These are phyloP conservation scores for Gallinago media DNA, from an alignment of 2,113 vertebrate species.

Conservation along the genomic window DNA sequence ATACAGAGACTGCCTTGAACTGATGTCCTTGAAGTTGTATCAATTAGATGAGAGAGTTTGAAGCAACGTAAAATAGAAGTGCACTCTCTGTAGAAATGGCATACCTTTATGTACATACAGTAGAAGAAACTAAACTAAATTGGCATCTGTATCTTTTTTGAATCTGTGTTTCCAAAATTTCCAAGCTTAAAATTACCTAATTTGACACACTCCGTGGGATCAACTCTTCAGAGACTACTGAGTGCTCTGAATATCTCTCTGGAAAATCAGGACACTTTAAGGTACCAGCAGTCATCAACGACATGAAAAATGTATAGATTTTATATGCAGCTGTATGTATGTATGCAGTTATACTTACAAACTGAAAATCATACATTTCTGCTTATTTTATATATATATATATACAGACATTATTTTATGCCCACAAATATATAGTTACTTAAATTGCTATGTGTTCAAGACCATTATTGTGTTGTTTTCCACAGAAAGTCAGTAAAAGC, in stretches of 20 bases:
- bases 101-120: neutral
- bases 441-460: neutral
- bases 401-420: neutral
- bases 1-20: neutral
- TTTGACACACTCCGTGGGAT: neutral
- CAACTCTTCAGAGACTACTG: neutral
- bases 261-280: neutral
- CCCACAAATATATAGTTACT: neutral
- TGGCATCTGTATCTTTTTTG: neutral
- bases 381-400: no score
- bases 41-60: neutral
- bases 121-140: neutral
- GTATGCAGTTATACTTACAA: neutral
- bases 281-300: neutral
- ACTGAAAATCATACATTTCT: neutral
- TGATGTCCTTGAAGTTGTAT: neutral
- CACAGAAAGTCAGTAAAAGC: neutral
- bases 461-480: neutral
- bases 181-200: neutral
- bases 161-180: neutral
- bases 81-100: neutral
- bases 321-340: neutral
- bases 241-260: neutral
- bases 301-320: neutral
- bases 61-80: neutral